phyloP scores from a whole-genome alignment of 2,888 invertebrate species.

The Callyntrura sp. region DNA sequence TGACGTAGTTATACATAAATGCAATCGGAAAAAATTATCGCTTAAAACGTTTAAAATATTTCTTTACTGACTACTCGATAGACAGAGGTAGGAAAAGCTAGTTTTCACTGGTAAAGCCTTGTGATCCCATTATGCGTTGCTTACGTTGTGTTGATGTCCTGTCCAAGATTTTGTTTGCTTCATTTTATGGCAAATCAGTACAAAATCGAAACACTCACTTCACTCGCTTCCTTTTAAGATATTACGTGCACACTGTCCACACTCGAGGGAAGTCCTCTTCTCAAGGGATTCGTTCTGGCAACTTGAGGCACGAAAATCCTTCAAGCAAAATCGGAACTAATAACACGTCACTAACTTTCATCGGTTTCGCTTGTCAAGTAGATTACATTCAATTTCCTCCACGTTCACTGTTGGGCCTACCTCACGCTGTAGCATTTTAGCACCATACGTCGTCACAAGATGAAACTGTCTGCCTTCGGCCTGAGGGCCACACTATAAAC shows the following conservation, averaged over 20 bases:
- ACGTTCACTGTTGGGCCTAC: conserved; percentile 11
- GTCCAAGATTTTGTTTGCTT: background rate
- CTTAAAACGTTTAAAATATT: conserved; percentile 19
- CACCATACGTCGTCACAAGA: conserved; percentile 64
- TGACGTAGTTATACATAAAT: conserved; percentile 54
- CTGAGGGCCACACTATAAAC: conserved; percentile 62
- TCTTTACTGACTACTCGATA: conserved; percentile 6
- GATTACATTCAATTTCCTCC: conserved; percentile 33
- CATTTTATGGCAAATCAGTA: background rate
- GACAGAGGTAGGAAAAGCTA: conserved; percentile 32
- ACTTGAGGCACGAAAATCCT: background rate
- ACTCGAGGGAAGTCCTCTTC: background rate
- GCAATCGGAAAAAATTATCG: conserved; percentile 35
- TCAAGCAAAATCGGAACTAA: conserved; percentile 12
- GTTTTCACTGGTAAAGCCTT: conserved; percentile 39
- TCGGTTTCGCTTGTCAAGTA: conserved; percentile 24
- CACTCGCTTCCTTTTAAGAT: background rate
- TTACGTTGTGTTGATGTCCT: background rate
- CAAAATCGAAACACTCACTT: background rate
- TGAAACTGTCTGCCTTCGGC: conserved; percentile 52
- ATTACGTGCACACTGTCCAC: background rate
- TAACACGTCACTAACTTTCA: conserved; percentile 40
- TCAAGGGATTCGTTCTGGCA: background rate
- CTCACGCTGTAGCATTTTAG: conserved; percentile 30
- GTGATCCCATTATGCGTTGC: background rate